These are phyloP conservation scores for Hypsibius dujardini DNA, from an alignment of 1,140 invertebrate genomes.

Conservation along the genomic window DNA sequence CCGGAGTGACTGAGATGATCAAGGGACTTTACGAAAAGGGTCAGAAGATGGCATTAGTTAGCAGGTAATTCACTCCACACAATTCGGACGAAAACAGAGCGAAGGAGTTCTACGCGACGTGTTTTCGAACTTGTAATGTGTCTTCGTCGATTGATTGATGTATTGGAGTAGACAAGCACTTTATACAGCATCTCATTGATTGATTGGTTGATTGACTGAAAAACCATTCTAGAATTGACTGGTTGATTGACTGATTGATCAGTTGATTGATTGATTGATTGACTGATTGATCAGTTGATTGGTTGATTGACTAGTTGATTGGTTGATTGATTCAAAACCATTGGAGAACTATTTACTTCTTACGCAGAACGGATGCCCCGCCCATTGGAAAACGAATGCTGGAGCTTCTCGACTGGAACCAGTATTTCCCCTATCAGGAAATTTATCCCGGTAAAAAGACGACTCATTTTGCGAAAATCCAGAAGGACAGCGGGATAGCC, in stretches of 20 bases:
- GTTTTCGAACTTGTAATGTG: background rate
- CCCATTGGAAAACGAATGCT: slow-evolving; percentile 47
- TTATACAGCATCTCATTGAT: background rate
- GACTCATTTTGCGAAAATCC: slow-evolving; percentile 48
- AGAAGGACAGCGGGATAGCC: slow-evolving; percentile 37
- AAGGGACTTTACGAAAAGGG: background rate
- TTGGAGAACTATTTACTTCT: slow-evolving; percentile 1
- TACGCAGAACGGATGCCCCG: slow-evolving; percentile 43
- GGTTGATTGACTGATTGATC: too few species aligned
- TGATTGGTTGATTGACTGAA: too few species aligned
- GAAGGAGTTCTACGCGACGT: background rate
- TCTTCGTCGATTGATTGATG: background rate
- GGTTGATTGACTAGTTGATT: too few species aligned
- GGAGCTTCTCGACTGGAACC: slow-evolving; percentile 47
- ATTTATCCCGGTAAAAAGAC: slow-evolving; percentile 55
- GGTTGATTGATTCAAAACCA: too few species aligned
- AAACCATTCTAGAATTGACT: too few species aligned
- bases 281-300: too few species aligned
- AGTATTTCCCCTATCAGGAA: slow-evolving; percentile 50
- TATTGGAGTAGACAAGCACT: background rate
- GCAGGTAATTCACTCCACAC: background rate
- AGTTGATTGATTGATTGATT: too few species aligned
- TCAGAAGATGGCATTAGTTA: background rate
- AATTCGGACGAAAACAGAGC: background rate
- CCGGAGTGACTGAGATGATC: background rate